Conservation (phyloP, 2,113 vertebrate species). For the Microtus ochrogaster region DNA sequence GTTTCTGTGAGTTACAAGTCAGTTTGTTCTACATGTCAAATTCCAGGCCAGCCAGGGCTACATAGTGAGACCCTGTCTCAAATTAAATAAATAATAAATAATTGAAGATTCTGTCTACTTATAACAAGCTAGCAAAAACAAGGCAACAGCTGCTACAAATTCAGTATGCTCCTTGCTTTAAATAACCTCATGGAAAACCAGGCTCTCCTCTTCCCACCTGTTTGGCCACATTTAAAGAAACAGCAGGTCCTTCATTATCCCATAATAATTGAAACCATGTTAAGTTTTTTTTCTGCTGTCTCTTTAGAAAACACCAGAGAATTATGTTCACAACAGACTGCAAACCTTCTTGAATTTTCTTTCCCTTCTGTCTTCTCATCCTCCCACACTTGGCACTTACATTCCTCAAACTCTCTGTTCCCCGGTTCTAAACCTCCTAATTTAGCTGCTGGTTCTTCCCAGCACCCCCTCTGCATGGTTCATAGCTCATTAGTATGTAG, state of each 20-base stretch:
- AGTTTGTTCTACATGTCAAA: neutral
- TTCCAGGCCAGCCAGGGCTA: neutral
- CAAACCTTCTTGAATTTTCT: constrained; percentile 65
- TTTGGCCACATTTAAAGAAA: constrained; percentile 39
- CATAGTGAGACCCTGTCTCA: neutral
- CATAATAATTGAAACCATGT: constrained; percentile 48
- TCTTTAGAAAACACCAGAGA: constrained; percentile 44
- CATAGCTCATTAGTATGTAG: neutral
- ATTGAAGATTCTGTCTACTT: neutral
- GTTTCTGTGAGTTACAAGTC: neutral
- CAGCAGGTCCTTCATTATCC: constrained; percentile 17
- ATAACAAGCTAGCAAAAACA: constrained; percentile 42
- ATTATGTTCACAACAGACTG: constrained; percentile 34
- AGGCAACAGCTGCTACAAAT: constrained; percentile 12
- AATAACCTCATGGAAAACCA: constrained; percentile 38
- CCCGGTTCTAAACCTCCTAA: constrained; percentile 29
- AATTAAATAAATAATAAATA: neutral
- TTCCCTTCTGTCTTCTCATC: constrained; percentile 55
- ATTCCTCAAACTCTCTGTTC: constrained; percentile 44
- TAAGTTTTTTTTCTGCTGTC: constrained; percentile 18
- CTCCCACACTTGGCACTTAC: constrained; percentile 66
- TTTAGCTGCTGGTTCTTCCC: constrained; percentile 17
- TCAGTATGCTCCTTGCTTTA: constrained; percentile 12
- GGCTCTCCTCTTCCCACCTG: constrained; percentile 1
- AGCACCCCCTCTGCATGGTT: neutral